Evolutionary conservation across 2,797 vertebrate genomes (phyloP), one percentile per base, ranked within the genome.

Genomic region (Myotis findleyi): DNA sequence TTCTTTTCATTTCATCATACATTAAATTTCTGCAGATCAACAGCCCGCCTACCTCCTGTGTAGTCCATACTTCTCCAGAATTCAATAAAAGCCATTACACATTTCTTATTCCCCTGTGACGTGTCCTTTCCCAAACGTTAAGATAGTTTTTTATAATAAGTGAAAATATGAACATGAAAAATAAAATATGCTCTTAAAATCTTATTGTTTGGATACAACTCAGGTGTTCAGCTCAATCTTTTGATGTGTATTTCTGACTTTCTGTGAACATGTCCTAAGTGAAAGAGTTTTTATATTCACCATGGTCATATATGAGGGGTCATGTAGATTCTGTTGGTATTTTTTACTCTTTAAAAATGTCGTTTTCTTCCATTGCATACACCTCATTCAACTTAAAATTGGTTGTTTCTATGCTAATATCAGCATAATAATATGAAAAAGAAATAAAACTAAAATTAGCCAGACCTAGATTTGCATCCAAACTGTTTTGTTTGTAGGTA

Each of bases 341-440:
- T 14, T 92, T 89, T 82, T 18, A 57, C 82, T 73, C 2, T 90
- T 86, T 76, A 30, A 59, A 90, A 87, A 95, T 44, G 33, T 64
- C 59, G 87, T 84, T 95, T 93, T 75, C 30, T 79, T 89, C 33
- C 18, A 92, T 75, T 82, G 73, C 18, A 1, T 90, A 55, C 30
- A n/a, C 9, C 3, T 33, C 12, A 27, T 17, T 87, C 21, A 90
- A 66, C 68, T 87, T 89, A 87, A 91, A 96, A 88, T 89, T 38
- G 49, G 36, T 83, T 92, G 59, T 87, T 91, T 87, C 44, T 91
- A 69, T 76, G 64, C 49, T 88, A 80, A 92, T 66, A 49, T 2
- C 23, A 91, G 72, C 6, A 59, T 38, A 77, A 55, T 85, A 83
- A 91, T 62, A 81, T 75, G 73, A 81, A 71, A 55, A 79, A 80